phyloP scores from a whole-genome alignment of 2,888 invertebrate genomes.

The Dasypogon diadema region DNA sequence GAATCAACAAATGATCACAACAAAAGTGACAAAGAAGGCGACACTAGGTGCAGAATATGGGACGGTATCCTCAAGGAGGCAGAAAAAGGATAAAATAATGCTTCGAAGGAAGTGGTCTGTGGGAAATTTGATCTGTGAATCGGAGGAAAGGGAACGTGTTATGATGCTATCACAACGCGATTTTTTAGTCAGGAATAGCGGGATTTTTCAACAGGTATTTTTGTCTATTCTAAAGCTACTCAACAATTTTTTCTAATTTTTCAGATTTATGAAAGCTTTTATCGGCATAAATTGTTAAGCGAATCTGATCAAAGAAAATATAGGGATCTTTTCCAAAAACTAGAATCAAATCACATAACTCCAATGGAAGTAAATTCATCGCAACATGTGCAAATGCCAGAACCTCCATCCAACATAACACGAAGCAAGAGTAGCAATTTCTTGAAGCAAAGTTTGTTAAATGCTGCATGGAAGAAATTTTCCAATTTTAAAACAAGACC shows the following conservation, averaged over 20 bases:
- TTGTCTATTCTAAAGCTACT: not conserved
- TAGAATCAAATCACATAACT: not conserved
- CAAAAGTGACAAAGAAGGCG: constrained; percentile 51
- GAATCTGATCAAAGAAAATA: constrained; percentile 64
- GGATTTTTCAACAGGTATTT: constrained; percentile 72
- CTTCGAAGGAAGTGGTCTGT: constrained; percentile 74
- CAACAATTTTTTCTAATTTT: constrained; percentile 2
- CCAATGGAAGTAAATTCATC: not conserved
- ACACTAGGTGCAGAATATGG: constrained; percentile 60
- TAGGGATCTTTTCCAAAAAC: constrained; percentile 52
- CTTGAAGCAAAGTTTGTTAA: not conserved
- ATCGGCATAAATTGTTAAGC: constrained; percentile 62
- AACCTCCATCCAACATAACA: not conserved
- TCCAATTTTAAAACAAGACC: not conserved
- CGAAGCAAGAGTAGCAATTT: not conserved
- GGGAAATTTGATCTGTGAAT: constrained; percentile 66
- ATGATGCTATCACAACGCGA: constrained; percentile 77
- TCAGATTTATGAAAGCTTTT: constrained; percentile 63
- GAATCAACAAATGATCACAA: constrained; percentile 56
- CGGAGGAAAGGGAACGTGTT: constrained; percentile 80
- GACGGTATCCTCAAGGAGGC: not conserved
- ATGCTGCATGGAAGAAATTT: not conserved
- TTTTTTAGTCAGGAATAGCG: constrained; percentile 77
- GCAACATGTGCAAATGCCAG: not conserved
- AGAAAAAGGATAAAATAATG: constrained; percentile 63